Percentiles rank a stretch among this genome's conserved stretches.
phyloP scores from a whole-genome alignment of 1,140 invertebrate genomes.

The Caenorhabditis remanei region DNA sequence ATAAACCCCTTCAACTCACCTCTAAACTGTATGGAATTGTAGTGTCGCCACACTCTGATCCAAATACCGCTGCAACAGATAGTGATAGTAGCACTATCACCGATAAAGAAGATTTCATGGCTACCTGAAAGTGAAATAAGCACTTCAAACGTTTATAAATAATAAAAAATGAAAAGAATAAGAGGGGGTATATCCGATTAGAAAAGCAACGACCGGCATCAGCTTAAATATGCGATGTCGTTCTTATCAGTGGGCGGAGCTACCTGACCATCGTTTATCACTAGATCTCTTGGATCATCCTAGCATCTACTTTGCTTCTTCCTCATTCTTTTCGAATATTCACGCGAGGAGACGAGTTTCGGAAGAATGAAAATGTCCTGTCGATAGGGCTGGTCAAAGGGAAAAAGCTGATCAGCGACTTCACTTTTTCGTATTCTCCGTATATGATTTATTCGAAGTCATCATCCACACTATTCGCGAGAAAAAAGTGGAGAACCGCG shows the following conservation, averaged over 20 bases:
- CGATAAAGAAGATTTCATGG: neutral
- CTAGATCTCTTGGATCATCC: slow-evolving; percentile 24
- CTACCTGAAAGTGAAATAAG: neutral
- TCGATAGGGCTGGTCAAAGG: neutral
- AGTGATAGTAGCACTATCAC: neutral
- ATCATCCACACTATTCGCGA: neutral
- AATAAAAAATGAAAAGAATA: neutral
- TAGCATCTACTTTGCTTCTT: slow-evolving; percentile 50
- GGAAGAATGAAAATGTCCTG: slow-evolving; percentile 5
- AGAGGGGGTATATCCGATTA: neutral
- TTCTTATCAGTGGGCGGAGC: slow-evolving; percentile 9
- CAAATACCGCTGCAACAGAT: neutral
- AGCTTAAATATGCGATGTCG: neutral
- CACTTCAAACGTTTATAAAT: neutral
- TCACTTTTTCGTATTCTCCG: neutral
- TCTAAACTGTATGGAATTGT: slow-evolving; percentile 73
- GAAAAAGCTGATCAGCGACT: slow-evolving; percentile 17
- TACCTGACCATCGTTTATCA: slow-evolving; percentile 44
- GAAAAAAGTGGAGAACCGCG: neutral
- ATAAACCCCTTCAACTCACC: slow-evolving; percentile 45
- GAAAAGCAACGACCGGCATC: neutral
- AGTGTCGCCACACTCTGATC: slow-evolving; percentile 69
- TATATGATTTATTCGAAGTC: neutral
- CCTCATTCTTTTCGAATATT: neutral
- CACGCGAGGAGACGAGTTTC: neutral